Conservation (phyloP, 2,797 vertebrate species). For the Poliocrania exsul region DNA sequence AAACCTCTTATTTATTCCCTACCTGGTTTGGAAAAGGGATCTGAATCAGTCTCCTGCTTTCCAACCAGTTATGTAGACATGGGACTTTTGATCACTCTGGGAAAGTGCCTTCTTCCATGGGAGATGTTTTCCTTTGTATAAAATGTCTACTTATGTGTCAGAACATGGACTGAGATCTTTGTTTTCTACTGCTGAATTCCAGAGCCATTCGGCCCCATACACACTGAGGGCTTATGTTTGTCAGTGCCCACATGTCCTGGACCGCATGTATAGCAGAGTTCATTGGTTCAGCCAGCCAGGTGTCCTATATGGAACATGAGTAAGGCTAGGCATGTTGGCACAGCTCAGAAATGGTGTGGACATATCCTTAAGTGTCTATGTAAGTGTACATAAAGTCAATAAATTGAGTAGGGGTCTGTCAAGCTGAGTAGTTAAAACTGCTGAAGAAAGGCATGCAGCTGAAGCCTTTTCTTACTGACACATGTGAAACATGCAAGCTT, state of each 20-base stretch:
- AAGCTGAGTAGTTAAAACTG: neutral
- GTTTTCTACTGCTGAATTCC: neutral
- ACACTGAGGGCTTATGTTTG: neutral
- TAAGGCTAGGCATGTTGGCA: neutral
- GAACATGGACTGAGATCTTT: neutral
- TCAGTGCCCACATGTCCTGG: neutral
- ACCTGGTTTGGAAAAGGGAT: neutral
- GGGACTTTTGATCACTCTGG: neutral
- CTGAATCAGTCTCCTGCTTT: neutral
- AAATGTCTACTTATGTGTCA: neutral
- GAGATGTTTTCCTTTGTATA: neutral
- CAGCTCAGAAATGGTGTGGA: neutral
- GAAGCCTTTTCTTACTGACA: neutral
- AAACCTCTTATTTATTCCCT: neutral
- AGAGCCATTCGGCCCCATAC: neutral
- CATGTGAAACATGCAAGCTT: neutral
- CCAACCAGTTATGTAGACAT: neutral
- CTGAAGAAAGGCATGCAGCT: neutral
- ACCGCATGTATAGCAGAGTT: neutral
- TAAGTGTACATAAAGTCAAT: neutral
- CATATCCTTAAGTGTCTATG: neutral
- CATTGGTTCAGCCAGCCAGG: neutral
- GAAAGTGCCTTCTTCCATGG: neutral
- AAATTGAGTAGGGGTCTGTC: neutral
- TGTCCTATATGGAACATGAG: neutral